phyloP scores from a whole-genome alignment of 2,113 vertebrate species.

The Typhlomys cinereus region DNA sequence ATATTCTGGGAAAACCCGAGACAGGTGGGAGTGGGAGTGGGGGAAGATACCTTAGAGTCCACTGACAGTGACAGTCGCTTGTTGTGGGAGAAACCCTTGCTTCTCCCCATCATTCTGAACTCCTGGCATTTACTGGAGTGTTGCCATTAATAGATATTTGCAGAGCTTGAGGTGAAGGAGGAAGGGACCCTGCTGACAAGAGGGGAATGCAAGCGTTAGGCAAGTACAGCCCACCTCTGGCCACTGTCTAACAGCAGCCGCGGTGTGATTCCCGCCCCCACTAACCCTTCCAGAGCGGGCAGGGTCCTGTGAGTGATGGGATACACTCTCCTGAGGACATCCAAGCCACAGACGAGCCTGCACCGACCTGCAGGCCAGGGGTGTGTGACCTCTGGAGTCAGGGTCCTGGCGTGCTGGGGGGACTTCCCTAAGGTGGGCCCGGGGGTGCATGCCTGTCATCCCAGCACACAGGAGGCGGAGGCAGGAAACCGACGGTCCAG shows the following conservation, averaged over 20 bases:
- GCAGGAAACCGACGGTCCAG: not conserved
- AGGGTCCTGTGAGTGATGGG: not conserved
- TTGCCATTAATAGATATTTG: not conserved
- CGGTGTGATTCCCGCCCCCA: too few species aligned
- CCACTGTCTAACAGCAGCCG: too few species aligned
- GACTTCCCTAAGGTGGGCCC: not conserved
- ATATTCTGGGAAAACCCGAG: not conserved
- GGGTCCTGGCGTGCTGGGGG: accelerated
- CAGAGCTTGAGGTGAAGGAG: constrained; percentile 49
- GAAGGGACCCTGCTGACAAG: not conserved
- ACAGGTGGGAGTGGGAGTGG: too few species aligned
- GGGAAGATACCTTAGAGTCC: not conserved
- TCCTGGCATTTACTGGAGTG: too few species aligned
- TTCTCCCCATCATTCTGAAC: accelerated
- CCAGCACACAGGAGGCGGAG: not conserved
- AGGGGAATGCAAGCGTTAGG: not conserved
- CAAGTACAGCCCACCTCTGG: not conserved
- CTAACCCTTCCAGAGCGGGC: not conserved
- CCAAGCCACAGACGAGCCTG: too few species aligned
- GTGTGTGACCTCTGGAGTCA: accelerated
- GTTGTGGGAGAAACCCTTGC: not conserved
- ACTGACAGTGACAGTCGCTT: not conserved
- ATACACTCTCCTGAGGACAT: not conserved
- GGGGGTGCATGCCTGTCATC: not conserved
- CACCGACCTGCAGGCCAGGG: accelerated